Base-by-base conservation (phyloP, 2,113 vertebrate species). In the Campylomormyrus tamandua region DNA sequence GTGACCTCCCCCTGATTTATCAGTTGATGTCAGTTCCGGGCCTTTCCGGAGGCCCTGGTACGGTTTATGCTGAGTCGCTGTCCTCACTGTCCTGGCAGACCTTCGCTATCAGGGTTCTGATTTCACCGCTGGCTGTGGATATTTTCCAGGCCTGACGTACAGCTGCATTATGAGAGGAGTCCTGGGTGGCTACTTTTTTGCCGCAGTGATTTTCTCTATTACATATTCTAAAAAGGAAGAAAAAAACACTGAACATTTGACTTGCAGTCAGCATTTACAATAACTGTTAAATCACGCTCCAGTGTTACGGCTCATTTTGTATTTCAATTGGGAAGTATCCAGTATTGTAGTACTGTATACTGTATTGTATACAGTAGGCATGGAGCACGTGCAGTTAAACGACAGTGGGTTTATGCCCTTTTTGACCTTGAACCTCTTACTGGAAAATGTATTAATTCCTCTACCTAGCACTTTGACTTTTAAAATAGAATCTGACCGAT, bases 1-100 rank as follows among this genome's bases (percentile, higher is more conserved):
- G 53, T 62, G 87, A 42, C 87, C 53, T 66, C 10, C 56, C 87
- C 50, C 49, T n/a, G 49, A 88, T 88, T 88, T 66, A 62, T 66
- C 87, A 62, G 53, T 10, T 45, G 31, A 88, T 66, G 17, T 24
- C 52, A 42, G 52, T 62, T 39, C 17, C 56, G 10, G 87, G 31
- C 19, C 3, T 31, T 39, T 56, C 19, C 35, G 74, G 31, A 15
- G 87, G 50, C 31, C 45, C 31, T 31, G 46, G 19, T 88, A 24
- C 3, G 4, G 39, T 62, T 88, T 58, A 62, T 88, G 87, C 87
- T 88, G 87, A 66, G 35, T 66, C 39, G 8, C 87, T 21, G 4
- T 24, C 21, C 39, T 66, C 39, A 3, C 87, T 21, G 1, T 24
- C 21, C 39, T 24, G 42, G 21, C 24, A 15, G 87, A 27, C 35